A percentile compares a stretch with the other conserved stretches of the same genome.
Conservation (phyloP, 2,888 invertebrate species). For the Leuctra nigra region DNA sequence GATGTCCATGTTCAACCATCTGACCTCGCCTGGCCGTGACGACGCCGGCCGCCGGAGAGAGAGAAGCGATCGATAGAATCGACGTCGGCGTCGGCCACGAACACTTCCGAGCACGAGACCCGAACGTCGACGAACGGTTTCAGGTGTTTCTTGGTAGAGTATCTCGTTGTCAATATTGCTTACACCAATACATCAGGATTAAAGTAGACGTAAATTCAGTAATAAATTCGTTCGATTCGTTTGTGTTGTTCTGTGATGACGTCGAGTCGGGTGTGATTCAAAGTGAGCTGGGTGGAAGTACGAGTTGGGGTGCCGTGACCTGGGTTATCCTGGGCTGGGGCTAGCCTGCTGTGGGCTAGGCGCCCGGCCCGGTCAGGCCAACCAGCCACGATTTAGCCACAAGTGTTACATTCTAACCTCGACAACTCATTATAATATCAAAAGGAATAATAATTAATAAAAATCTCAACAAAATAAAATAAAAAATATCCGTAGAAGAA, state of each 20-base stretch:
- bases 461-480: no score
- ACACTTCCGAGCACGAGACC: background rate
- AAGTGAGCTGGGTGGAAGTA: no score
- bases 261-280: no score
- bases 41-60: slow-evolving; percentile 7
- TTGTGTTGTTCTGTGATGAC: no score
- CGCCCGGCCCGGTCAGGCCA: slow-evolving; percentile 10
- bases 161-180: slow-evolving; percentile 26
- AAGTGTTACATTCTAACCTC: background rate
- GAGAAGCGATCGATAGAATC: slow-evolving; percentile 23
- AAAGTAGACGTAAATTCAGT: no score
- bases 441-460: no score
- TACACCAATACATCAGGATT: no score
- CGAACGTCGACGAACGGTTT: slow-evolving; percentile 20
- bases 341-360: slow-evolving; percentile 12
- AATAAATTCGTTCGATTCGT: no score
- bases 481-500: no score
- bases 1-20: no score
- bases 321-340: slow-evolving; percentile 27
- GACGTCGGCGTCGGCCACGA: slow-evolving; percentile 22
- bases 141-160: slow-evolving; percentile 25
- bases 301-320: slow-evolving; percentile 22
- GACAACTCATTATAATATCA: no score
- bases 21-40: slow-evolving; percentile 4
- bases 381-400: background rate